Base-by-base conservation (phyloP, 2,113 vertebrate species). In the Cettia cetti region DNA sequence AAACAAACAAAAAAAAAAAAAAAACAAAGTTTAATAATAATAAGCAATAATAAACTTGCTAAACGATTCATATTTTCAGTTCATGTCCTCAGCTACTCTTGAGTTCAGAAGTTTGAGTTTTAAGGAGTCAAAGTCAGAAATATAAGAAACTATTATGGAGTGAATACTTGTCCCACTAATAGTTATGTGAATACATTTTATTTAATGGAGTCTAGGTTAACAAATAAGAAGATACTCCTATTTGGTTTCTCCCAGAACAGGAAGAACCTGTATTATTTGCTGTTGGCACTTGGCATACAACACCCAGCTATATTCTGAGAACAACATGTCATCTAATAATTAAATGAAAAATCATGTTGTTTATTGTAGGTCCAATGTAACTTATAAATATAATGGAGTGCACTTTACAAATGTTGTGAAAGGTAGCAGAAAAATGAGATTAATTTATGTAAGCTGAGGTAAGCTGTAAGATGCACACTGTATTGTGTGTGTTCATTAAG, bases 211-310 rank as follows among this genome's bases (percentile, higher is more conserved):
- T 56, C 82, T 78, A 30, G 16, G 27, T 83, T 81, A 86, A 57
- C 54, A 90, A 88, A 54, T 90, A 76, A 85, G 59, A 91, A 82
- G 69, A 47, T 83, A 33, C 47, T 86, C 39, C 82, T 78, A 89
- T 83, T 90, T 92, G 44, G 52, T 95, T 89, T 95, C 83, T 84
- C 47, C 71, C 61, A 54, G 56, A 92, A 94, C 95, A 82, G 83
- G 96, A 92, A 94, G 80, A 95, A 94, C 95, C 86, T 94, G 94
- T 95, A 84, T 91, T 89, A 86, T 84, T 94, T 95, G 96, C 92
- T 97, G 69, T 68, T 95, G 92, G 95, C 96, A 91, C 60, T 94
- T 96, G 80, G 91, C 94, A 63, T 75, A 37, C 53, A 86, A 60
- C 60, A 89, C 74, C 64, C 56, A 81, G 3, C 52, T 95, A 31